Evolutionary conservation across 2,888 invertebrate species (phyloP), one percentile per base, ranked within the genome.

Genomic region (Microctonus aethiopoides): DNA sequence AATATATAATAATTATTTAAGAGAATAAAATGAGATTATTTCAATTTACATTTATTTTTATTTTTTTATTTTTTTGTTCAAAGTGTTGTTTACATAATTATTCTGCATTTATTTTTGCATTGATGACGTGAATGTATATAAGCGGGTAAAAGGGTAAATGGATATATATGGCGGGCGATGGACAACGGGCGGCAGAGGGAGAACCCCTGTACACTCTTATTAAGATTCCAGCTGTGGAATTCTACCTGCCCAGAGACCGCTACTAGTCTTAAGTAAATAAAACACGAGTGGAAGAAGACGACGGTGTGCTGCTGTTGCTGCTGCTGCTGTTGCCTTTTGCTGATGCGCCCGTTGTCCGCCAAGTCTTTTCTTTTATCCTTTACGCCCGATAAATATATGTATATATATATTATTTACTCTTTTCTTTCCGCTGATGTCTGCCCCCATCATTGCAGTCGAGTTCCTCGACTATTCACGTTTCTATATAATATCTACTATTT

Each of bases 251-350:
- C 79, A 76, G 77, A 80, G 80, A 81, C 81, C 79, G 84, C 85
- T 85, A 85, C 85, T 86, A 83, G 86, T 85, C 85, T 86, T 86
- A 79, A 83, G 84, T 85, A 86, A 86, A 86, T 85, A 86, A 86
- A 86, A 83, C 82, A 84, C 82, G 82, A 84, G 79, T 79, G 77
- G 74, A 76, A 76, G 77, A n/a, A n/a, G 79, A 78, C 82, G 81
- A 83, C 81, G 83, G 80, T 74, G 70, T 72, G 67, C 68, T 63
- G 56, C 56, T 63, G 61, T 67, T 73, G 59, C 67, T 61, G 67
- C 74, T 69, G 69, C 61, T 71, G 61, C 20, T 67, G 70, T 52
- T 73, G 71, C 74, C 72, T 66, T 71, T 66, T 72, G 66, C 70
- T 46, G 69, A 34, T 68, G 52, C 66, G 67, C 70, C 66, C 65